phyloP scores from a whole-genome alignment of 2,797 vertebrate species.

The Gallinago stenura region DNA sequence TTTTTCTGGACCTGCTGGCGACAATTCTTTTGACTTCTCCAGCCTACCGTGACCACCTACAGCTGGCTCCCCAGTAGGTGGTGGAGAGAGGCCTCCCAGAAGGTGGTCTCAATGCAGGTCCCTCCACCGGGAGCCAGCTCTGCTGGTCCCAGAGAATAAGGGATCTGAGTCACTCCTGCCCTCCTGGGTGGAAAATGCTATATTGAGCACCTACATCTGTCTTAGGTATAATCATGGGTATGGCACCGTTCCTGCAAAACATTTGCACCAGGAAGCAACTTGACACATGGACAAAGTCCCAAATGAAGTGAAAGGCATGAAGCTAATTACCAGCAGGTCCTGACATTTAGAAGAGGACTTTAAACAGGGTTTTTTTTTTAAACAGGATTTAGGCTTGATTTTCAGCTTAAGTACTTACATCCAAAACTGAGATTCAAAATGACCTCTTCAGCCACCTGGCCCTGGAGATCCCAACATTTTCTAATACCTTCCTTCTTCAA shows the following conservation, averaged over 20 bases:
- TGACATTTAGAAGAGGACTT: constrained; percentile 37
- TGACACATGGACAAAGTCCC: neutral
- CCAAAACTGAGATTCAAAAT: neutral
- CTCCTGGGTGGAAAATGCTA: neutral
- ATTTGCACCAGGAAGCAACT: constrained; percentile 34
- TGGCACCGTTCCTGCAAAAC: constrained; percentile 20
- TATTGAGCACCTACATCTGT: neutral
- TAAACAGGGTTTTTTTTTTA: neutral
- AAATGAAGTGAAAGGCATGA: neutral
- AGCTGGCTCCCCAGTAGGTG: neutral
- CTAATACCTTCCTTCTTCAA: neutral
- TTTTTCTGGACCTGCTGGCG: too few species aligned
- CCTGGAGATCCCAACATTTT: neutral
- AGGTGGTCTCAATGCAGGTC: neutral
- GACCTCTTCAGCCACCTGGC: constrained; percentile 13
- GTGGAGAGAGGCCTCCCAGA: neutral
- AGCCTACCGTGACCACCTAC: neutral
- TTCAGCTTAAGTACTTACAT: constrained; percentile 17
- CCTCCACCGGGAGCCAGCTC: neutral
- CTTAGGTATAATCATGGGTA: neutral
- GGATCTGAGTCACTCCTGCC: neutral
- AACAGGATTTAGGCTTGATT: neutral
- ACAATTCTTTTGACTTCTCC: neutral
- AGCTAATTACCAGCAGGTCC: neutral
- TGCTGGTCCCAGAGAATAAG: neutral